phyloP scores from a whole-genome alignment of 2,888 invertebrate species.

The Drosophila niveifrons region DNA sequence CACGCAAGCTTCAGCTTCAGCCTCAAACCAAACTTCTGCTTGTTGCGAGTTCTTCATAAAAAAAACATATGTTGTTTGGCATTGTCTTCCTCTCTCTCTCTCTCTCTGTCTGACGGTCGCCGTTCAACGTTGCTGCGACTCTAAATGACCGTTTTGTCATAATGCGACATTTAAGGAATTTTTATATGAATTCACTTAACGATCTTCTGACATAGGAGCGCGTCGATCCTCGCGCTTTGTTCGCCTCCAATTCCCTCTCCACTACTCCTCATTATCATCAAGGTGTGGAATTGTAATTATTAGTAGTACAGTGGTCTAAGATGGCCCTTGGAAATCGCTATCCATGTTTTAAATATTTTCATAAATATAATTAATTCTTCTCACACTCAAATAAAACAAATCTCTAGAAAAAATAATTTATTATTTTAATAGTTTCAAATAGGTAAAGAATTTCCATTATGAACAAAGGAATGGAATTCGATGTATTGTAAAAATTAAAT shows the following conservation, averaged over 20 bases:
- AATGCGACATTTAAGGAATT: conserved; percentile 83
- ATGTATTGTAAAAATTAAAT: too few species aligned
- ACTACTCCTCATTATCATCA: background rate
- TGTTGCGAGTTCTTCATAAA: conserved; percentile 65
- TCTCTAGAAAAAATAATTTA: too few species aligned
- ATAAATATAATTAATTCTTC: too few species aligned
- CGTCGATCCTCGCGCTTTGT: conserved; percentile 56
- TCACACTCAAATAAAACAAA: too few species aligned
- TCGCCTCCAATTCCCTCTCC: conserved; percentile 7
- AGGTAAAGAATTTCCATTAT: too few species aligned
- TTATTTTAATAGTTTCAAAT: too few species aligned
- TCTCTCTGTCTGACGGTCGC: background rate
- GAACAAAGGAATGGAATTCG: too few species aligned
- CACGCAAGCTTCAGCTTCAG: conserved; percentile 56
- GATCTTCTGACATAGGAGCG: conserved; percentile 56
- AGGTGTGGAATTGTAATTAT: conserved; percentile 79
- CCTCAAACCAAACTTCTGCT: conserved; percentile 26
- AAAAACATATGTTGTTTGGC: conserved; percentile 43
- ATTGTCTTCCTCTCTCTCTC: conserved; percentile 8
- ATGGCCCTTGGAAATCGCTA: too few species aligned
- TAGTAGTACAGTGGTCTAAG: conserved; percentile 34
- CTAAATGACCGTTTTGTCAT: conserved; percentile 83
- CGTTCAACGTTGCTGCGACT: conserved; percentile 19
- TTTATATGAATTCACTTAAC: conserved; percentile 80
- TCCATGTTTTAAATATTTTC: too few species aligned